A percentile compares a stretch with the other conserved stretches of the same genome.
These are phyloP conservation scores for Ctenoplectra terminalis DNA, from an alignment of 1,140 invertebrate genomes.

Conservation along the genomic window DNA sequence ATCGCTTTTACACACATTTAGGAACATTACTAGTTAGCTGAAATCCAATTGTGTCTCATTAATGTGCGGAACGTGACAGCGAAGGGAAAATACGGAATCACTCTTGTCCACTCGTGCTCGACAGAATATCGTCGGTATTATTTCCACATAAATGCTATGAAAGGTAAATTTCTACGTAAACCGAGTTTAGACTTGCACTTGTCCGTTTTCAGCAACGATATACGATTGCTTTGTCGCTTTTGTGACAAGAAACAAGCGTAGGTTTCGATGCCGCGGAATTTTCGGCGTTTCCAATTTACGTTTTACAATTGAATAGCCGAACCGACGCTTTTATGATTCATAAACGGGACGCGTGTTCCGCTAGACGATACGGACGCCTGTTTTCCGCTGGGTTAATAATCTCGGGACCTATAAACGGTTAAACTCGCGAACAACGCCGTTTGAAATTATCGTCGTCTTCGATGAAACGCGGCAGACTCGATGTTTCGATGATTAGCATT, in stretches of 20 bases:
- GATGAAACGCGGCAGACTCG: background rate
- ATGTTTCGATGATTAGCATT: background rate
- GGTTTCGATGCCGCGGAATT: slow-evolving; percentile 8
- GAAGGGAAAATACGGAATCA: background rate
- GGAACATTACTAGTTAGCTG: background rate
- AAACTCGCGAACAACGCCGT: background rate
- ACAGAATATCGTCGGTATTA: background rate
- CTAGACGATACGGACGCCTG: background rate
- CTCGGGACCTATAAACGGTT: slow-evolving; percentile 1
- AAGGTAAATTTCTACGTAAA: background rate
- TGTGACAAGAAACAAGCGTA: background rate
- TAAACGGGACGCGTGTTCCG: slow-evolving; percentile 28
- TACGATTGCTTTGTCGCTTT: background rate
- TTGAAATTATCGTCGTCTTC: background rate
- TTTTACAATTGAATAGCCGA: slow-evolving; percentile 6
- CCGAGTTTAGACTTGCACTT: background rate
- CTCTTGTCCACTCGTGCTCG: background rate
- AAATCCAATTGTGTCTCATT: background rate
- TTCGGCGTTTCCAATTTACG: slow-evolving; percentile 22
- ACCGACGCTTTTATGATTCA: slow-evolving; percentile 32
- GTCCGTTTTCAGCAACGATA: background rate
- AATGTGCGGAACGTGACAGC: background rate
- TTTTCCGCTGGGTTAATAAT: slow-evolving; percentile 6
- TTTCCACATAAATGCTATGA: background rate
- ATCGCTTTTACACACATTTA: no score